Evolutionary conservation across 2,797 vertebrate genomes (phyloP), one percentile per base, ranked within the genome.

Genomic region (Cetoscarus ocellatus): DNA sequence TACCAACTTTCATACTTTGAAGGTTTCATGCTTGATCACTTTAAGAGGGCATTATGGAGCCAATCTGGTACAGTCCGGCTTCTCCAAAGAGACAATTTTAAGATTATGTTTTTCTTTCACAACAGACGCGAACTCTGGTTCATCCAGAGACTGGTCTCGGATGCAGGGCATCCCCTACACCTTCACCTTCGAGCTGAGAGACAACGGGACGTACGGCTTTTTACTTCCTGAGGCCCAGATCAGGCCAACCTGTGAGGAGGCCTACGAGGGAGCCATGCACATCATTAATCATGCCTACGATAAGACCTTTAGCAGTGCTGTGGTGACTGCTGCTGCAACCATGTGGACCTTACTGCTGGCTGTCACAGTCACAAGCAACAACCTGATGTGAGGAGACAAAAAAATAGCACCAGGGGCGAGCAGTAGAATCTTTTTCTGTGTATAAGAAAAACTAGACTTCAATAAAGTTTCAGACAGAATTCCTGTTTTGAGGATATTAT

Each of bases 101-200:
- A 27, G 2, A 27, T 4, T 44, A 13, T 7, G 15, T 47, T 7
- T 17, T 2, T 34, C 3, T 70, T 34, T 50, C 42, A 57, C 59
- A 43, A n/a, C 86, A 97, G 96, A 97, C 70, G 2, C 34, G n/a
- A 92, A 94, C 58, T 97, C 96, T 0, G 96, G 96, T 3, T 96
- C 95, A 1, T 97, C 96, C 7, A 90, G 93, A 75, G 96, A 97
- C 90, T 97, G 96, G 94, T 94, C 94, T 12, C 80, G 79, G 18
- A 72, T 81, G 7, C 93, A 91, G 9, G 94, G 93, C 15, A 96
- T 98, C 76, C 95, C 95, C 0, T 90, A 94, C 59, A 61, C 93
- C 61, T 97, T 92, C 80, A 97, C 96, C 0, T 96, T 97, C 36
- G 96, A 97, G 84, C 91, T 97, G 65, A 90, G 95, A 62, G 96